Conservation (phyloP, 2,797 vertebrate species). For the Galaxias olidus region DNA sequence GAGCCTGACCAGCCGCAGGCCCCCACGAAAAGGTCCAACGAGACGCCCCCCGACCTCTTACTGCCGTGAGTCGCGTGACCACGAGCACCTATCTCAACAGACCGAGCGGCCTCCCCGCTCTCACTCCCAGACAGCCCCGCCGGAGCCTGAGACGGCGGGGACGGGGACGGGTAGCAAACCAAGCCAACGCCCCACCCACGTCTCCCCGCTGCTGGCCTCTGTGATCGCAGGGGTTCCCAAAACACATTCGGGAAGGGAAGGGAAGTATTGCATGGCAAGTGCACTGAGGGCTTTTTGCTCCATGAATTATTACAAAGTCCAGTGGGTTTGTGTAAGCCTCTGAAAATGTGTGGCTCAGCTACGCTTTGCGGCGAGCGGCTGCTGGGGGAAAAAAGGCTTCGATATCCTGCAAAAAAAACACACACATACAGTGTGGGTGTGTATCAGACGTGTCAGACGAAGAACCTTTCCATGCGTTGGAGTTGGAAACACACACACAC, state of each 20-base stretch:
- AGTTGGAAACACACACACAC: neutral
- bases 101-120: too few relatives aligned
- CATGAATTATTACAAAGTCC: slow-evolving; percentile 73
- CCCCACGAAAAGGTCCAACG: too few relatives aligned
- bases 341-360: slow-evolving; percentile 55
- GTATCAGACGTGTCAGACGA: too few relatives aligned
- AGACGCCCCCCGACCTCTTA: too few relatives aligned
- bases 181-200: too few relatives aligned
- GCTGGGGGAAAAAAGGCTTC: slow-evolving; percentile 60
- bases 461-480: too few relatives aligned
- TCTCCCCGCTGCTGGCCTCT: slow-evolving; percentile 23
- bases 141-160: too few relatives aligned
- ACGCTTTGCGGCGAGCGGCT: slow-evolving; percentile 52
- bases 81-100: too few relatives aligned
- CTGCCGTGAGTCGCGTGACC: too few relatives aligned
- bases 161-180: too few relatives aligned
- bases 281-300: slow-evolving; percentile 63
- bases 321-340: slow-evolving; percentile 56
- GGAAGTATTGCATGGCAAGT: slow-evolving; percentile 68
- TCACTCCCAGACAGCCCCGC: too few relatives aligned
- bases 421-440: neutral
- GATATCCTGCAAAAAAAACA: slow-evolving; percentile 34
- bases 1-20: too few relatives aligned
- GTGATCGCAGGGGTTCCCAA: slow-evolving; percentile 46
- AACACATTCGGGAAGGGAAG: slow-evolving; percentile 45